These are phyloP conservation scores for Dryas iulia DNA, from an alignment of 1,140 invertebrate genomes.

Conservation along the genomic window DNA sequence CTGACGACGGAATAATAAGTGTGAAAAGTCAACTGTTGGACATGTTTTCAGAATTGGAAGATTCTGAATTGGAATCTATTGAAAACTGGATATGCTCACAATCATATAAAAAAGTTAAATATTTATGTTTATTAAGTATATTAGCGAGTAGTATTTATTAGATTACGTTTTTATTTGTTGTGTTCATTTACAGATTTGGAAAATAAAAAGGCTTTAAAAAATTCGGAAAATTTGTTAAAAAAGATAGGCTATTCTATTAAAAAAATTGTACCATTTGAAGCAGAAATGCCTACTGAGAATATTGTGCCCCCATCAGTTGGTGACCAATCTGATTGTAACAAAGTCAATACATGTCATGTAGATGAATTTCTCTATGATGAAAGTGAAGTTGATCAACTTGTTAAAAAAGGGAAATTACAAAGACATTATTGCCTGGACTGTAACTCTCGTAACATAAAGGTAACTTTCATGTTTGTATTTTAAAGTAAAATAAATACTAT, in stretches of 20 bases:
- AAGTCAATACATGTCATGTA: conserved; percentile 82
- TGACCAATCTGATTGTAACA: conserved; percentile 83
- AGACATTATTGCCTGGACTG: conserved; percentile 85
- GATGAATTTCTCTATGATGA: conserved; percentile 88
- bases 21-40: conserved; percentile 52
- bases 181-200: conserved; percentile 62
- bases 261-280: conserved; percentile 80
- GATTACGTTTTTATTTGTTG: background rate
- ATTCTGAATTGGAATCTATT: conserved; percentile 43
- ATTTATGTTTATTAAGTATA: background rate
- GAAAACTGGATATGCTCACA: conserved; percentile 61
- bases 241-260: conserved; percentile 80
- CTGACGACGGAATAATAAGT: conserved; percentile 42
- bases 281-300: conserved; percentile 81
- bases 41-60: conserved; percentile 48
- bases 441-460: conserved; percentile 82
- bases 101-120: conserved; percentile 58
- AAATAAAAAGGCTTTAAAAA: conserved; percentile 48
- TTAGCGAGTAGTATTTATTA: background rate
- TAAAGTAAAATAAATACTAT: no score
- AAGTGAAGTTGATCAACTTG: conserved; percentile 82
- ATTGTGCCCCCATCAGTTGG: conserved; percentile 79
- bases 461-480: conserved; percentile 28
- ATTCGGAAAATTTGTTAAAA: conserved; percentile 61
- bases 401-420: conserved; percentile 82